phyloP scores from a whole-genome alignment of 2,113 vertebrate genomes.

The Syrmaticus mikado region DNA sequence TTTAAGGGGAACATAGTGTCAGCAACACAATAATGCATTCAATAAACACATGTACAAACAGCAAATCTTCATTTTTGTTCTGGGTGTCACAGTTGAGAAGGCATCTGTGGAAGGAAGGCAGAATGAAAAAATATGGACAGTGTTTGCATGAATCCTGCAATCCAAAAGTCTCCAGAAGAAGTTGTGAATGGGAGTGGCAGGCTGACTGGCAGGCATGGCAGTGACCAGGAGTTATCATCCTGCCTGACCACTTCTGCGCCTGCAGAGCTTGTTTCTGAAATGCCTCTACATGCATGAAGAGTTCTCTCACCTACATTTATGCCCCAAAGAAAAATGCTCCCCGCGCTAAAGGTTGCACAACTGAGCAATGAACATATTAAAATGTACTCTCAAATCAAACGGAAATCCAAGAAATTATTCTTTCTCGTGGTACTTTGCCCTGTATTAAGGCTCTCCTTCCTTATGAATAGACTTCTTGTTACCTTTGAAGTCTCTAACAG shows the following conservation, averaged over 20 bases:
- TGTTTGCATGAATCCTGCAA: background rate
- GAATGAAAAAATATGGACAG: background rate
- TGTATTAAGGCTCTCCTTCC: background rate
- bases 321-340: background rate
- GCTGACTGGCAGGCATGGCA: background rate
- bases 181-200: background rate
- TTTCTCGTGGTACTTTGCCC: background rate
- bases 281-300: background rate
- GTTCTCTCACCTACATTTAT: slow-evolving; percentile 12
- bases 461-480: background rate
- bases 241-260: background rate
- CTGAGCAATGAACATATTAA: background rate
- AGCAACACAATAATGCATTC: background rate
- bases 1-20: background rate
- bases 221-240: background rate
- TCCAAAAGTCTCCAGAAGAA: background rate
- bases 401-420: background rate
- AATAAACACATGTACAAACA: rapidly evolving
- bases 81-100: background rate
- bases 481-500: background rate
- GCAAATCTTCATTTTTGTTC: background rate
- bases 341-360: background rate
- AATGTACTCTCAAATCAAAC: background rate
- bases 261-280: background rate
- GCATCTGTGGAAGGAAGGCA: background rate